Evolutionary conservation across 2,113 vertebrate genomes (phyloP).

Genomic region (Lophochroa leadbeateri): DNA sequence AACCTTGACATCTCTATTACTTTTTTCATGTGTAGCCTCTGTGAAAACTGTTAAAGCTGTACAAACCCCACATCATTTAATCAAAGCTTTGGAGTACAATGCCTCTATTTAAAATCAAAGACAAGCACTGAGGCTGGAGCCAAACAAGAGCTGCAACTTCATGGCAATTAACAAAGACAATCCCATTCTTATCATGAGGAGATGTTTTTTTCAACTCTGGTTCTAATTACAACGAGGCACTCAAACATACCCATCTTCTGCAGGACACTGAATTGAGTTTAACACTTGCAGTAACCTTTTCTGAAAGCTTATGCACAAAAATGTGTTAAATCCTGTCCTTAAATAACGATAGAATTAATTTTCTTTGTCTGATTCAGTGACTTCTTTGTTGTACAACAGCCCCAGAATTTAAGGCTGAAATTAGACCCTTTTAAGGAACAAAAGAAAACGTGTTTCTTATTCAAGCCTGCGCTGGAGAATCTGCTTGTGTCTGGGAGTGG

Average conservation of each 20-base stretch:
- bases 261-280: background rate
- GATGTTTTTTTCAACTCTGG: background rate
- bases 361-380: background rate
- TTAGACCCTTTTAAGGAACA: background rate
- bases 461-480: background rate
- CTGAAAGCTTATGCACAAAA: background rate
- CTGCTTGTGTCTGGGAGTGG: background rate
- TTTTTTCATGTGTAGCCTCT: background rate
- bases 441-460: background rate
- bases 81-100: background rate
- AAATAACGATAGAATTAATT: background rate
- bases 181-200: background rate
- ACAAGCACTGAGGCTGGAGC: background rate
- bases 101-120: background rate
- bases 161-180: background rate
- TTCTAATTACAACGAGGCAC: background rate
- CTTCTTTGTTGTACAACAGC: background rate
- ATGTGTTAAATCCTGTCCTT: background rate
- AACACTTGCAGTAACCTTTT: background rate
- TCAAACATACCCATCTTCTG: background rate
- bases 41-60: background rate
- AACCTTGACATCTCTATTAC: background rate
- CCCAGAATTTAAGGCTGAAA: background rate
- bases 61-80: background rate
- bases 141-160: background rate